Percentiles rank a stretch among this genome's conserved stretches.
Conservation (phyloP, 2,797 vertebrate genomes). For the Sarcoramphus papa region DNA sequence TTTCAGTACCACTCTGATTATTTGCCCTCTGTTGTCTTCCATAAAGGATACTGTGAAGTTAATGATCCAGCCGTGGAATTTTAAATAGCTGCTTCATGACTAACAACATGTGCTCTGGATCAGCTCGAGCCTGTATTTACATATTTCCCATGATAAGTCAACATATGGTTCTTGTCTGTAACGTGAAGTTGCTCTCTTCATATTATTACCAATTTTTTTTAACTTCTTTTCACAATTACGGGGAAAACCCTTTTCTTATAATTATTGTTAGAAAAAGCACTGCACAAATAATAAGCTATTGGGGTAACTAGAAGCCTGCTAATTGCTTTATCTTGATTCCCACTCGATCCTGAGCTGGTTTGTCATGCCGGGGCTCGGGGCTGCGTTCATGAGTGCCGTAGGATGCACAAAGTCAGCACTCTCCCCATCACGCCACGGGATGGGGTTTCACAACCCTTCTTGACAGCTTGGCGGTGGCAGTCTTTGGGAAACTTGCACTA, state of each 20-base stretch:
- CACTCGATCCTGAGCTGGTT: not conserved
- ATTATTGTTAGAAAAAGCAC: not conserved
- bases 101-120: constrained; percentile 42
- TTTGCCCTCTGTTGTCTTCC: constrained; percentile 39
- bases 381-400: rapidly evolving
- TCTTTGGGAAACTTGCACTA: not conserved
- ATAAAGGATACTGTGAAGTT: constrained; percentile 57
- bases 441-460: not conserved
- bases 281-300: not conserved
- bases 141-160: constrained; percentile 63
- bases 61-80: constrained; percentile 41
- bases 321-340: not conserved
- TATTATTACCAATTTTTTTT: not conserved
- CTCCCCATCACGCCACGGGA: not conserved
- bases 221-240: not conserved
- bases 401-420: not conserved
- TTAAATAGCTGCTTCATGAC: constrained; percentile 52
- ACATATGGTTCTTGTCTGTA: constrained; percentile 53
- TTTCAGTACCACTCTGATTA: constrained; percentile 5
- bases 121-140: constrained; percentile 30
- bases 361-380: not conserved
- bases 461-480: not conserved
- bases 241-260: not conserved
- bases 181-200: constrained; percentile 1
- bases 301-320: not conserved